These are phyloP conservation scores for Aphidius gifuensis DNA, from an alignment of 1,140 invertebrate species.

Conservation along the genomic window DNA sequence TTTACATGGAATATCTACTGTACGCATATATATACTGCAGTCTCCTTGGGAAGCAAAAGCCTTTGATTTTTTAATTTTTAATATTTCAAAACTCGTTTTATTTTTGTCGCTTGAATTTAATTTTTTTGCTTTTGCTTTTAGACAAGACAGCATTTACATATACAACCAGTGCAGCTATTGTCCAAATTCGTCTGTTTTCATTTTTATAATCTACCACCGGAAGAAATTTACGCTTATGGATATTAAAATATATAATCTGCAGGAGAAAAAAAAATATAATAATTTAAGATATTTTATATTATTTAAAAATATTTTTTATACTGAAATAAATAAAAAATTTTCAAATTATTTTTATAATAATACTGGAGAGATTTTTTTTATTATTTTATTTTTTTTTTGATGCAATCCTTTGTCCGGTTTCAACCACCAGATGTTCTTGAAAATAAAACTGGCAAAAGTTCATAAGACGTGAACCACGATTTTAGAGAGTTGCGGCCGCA, in stretches of 20 bases:
- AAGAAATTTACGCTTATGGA: not conserved
- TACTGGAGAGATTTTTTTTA: not conserved
- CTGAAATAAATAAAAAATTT: too few relatives aligned
- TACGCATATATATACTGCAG: too few relatives aligned
- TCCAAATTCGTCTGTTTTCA: not conserved
- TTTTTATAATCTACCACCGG: conserved; percentile 6
- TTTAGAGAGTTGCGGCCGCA: conserved; percentile 15
- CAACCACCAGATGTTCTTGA: conserved; percentile 47
- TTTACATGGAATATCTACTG: not conserved
- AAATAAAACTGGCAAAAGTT: conserved; percentile 43
- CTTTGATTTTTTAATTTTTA: too few relatives aligned
- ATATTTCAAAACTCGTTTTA: too few relatives aligned
- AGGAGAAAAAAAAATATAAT: too few relatives aligned
- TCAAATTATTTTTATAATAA: too few relatives aligned
- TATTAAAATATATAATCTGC: too few relatives aligned
- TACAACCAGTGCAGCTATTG: conserved; percentile 9
- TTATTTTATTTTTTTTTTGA: conserved; percentile 23
- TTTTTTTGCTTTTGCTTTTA: conserved; percentile 3
- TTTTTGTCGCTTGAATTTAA: not conserved
- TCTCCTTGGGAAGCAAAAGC: too few relatives aligned
- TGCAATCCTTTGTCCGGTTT: conserved; percentile 41
- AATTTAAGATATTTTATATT: too few relatives aligned
- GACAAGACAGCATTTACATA: not conserved
- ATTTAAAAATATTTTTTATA: too few relatives aligned
- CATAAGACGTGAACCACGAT: conserved; percentile 2